phyloP scores from a whole-genome alignment of 2,888 invertebrate genomes.

The Andrena dorsata region DNA sequence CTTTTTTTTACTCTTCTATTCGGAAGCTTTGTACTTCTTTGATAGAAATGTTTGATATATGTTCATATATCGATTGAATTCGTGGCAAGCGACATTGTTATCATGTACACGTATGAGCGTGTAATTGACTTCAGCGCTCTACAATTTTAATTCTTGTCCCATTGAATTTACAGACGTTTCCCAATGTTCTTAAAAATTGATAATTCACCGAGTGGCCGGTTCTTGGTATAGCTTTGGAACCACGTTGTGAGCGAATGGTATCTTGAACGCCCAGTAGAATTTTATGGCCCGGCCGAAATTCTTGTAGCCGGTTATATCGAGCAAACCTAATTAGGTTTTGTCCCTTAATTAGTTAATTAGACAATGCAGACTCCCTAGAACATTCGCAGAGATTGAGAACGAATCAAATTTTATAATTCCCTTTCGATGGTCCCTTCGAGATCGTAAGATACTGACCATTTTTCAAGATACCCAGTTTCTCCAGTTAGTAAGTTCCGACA shows the following conservation, averaged over 20 bases:
- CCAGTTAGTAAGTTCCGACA: conserved; percentile 9
- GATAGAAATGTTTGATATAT: conserved; percentile 30
- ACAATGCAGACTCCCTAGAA: conserved; percentile 19
- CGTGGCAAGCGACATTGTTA: conserved; percentile 41
- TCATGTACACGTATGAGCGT: conserved; percentile 63
- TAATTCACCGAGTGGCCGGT: conserved; percentile 18
- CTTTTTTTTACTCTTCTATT: conserved; percentile 31
- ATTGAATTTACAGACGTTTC: conserved; percentile 52
- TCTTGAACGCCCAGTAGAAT: conserved; percentile 47
- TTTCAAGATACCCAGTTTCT: conserved; percentile 41
- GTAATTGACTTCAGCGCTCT: conserved; percentile 53
- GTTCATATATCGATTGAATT: conserved; percentile 47
- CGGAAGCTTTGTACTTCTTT: conserved; percentile 31
- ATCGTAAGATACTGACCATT: conserved; percentile 58
- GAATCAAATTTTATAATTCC: conserved; percentile 23
- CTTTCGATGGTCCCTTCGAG: conserved; percentile 8
- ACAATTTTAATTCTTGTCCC: conserved; percentile 52
- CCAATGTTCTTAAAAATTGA: conserved; percentile 35
- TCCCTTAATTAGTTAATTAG: conserved; percentile 22
- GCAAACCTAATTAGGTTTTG: conserved; percentile 3
- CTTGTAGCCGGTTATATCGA: conserved; percentile 35
- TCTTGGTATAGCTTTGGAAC: conserved; percentile 38
- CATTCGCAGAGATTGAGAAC: conserved; percentile 18
- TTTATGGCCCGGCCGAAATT: conserved; percentile 49
- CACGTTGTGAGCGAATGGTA: conserved; percentile 9